Evolutionary conservation across 2,888 invertebrate species (phyloP), one percentile per base, ranked within the genome.

Genomic region (Athripsodes cinereus): DNA sequence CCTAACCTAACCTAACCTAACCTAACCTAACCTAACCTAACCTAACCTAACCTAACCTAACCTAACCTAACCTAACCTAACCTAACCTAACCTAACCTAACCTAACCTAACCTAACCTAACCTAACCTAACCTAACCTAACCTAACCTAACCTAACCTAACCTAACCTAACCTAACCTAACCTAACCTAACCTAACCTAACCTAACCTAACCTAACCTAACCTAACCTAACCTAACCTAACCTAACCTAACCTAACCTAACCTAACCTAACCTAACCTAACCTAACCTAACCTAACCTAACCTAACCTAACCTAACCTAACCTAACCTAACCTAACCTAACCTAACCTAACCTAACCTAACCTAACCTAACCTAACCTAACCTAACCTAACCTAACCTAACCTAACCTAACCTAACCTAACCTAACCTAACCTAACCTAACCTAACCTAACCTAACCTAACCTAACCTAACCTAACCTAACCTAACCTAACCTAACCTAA

Each of bases 381-480:
- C 61, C 58, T 58, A 61, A 58, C 61, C 56, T 57, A 61, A 55
- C 61, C 58, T 58, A 61, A 58, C 61, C 58, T 58, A 61, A 58
- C 61, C 58, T 58, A 58, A 58, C 58, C 60, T 60, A 61, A 61
- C 61, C 61, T 61, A 61, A 61, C 61, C 60, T 61, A 61, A 58
- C 60, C 60, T 58, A 61, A 59, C 31, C 59, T 46, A 46, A 46
- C 46, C 46, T 46, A 46, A 46, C 46, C 46, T 46, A 62, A 62
- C 62, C 62, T 62, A 62, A 62, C 62, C 46, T 46, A 46, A 46
- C 31, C 62, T 62, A 62, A 62, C 60, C 62, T 60, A 60, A 62
- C 62, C 62, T 62, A 62, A 62, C 62, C 62, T 62, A 62, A 62
- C 62, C 62, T 62, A 62, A 62, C 62, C 62, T 62, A 62, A 62